These are phyloP conservation scores for Bibio marci DNA, from an alignment of 2,888 invertebrate species.

Conservation along the genomic window DNA sequence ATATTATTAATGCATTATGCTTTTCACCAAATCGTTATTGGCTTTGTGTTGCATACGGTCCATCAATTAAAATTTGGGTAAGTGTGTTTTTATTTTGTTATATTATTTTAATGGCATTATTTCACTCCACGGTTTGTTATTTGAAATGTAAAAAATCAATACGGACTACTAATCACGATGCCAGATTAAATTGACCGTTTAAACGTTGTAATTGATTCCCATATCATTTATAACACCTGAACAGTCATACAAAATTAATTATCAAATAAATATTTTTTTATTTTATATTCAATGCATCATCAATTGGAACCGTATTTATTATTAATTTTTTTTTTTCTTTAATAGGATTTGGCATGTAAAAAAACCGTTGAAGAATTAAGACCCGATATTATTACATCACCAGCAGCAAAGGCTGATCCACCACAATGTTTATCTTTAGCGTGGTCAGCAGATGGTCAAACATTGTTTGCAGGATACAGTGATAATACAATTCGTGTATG, in stretches of 20 bases:
- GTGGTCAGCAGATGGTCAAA: slow-evolving; percentile 99
- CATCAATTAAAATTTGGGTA: slow-evolving; percentile 97
- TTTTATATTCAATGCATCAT: not conserved
- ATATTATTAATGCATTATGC: slow-evolving; percentile 93
- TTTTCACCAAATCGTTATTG: slow-evolving; percentile 99
- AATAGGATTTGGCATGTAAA: slow-evolving; percentile 92
- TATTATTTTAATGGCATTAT: slow-evolving; percentile 1
- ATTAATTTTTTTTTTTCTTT: slow-evolving; percentile 3
- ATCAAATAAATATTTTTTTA: not conserved
- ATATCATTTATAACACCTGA: slow-evolving; percentile 4
- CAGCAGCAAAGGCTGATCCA: slow-evolving; percentile 70
- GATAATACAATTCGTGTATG: slow-evolving; percentile 97
- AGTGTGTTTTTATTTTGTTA: slow-evolving; percentile 14
- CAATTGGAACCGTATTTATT: not conserved
- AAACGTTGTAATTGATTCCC: slow-evolving; percentile 3
- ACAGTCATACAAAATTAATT: slow-evolving; percentile 3
- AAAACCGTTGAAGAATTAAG: slow-evolving; percentile 96
- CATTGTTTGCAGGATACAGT: slow-evolving; percentile 95
- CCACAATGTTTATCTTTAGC: slow-evolving; percentile 94
- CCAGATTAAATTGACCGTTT: slow-evolving; percentile 3
- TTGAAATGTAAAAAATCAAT: not conserved
- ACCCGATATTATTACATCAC: slow-evolving; percentile 78
- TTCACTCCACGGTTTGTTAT: slow-evolving; percentile 3
- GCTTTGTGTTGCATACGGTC: slow-evolving; percentile 98
- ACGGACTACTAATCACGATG: slow-evolving; percentile 2